Percentiles rank a stretch among this genome's conserved stretches.
These are phyloP conservation scores for Cheilinus undulatus DNA, from an alignment of 2,113 vertebrate species.

Conservation along the genomic window DNA sequence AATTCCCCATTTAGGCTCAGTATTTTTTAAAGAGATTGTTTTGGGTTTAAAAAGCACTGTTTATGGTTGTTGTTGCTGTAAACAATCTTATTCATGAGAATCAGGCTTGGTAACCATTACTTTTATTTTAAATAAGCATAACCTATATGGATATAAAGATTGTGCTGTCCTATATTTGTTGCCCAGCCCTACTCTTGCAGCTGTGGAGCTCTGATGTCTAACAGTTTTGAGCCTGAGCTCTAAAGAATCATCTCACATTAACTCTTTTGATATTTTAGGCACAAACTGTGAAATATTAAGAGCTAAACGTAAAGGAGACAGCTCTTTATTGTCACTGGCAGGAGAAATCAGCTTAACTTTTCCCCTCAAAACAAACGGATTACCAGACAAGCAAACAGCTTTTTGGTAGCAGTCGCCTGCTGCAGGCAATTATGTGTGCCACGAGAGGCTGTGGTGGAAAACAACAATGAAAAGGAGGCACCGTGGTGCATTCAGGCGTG, in stretches of 20 bases:
- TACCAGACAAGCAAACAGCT: conserved; percentile 11
- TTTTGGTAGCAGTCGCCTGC: conserved; percentile 43
- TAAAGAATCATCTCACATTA: too few relatives aligned
- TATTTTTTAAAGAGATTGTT: too few relatives aligned
- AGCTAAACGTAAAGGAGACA: neutral
- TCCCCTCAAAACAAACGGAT: conserved; percentile 43
- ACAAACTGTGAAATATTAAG: neutral
- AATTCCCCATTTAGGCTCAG: too few relatives aligned
- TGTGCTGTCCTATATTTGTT: too few relatives aligned
- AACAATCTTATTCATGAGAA: too few relatives aligned
- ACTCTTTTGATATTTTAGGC: rapidly evolving
- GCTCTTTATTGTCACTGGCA: neutral
- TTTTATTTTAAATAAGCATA: too few relatives aligned
- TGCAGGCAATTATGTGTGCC: conserved; percentile 49
- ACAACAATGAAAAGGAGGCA: conserved; percentile 8
- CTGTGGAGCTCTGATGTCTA: neutral
- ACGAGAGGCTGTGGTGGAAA: conserved; percentile 7
- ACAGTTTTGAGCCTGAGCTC: neutral
- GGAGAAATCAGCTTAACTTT: conserved; percentile 13
- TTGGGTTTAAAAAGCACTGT: too few relatives aligned
- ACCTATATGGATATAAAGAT: too few relatives aligned
- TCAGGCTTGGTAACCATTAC: too few relatives aligned
- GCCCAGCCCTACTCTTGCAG: too few relatives aligned
- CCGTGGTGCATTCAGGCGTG: conserved; percentile 10
- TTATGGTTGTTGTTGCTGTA: too few relatives aligned